Base-by-base conservation (phyloP, 1,140 invertebrate genomes). In the Musca domestica region DNA sequence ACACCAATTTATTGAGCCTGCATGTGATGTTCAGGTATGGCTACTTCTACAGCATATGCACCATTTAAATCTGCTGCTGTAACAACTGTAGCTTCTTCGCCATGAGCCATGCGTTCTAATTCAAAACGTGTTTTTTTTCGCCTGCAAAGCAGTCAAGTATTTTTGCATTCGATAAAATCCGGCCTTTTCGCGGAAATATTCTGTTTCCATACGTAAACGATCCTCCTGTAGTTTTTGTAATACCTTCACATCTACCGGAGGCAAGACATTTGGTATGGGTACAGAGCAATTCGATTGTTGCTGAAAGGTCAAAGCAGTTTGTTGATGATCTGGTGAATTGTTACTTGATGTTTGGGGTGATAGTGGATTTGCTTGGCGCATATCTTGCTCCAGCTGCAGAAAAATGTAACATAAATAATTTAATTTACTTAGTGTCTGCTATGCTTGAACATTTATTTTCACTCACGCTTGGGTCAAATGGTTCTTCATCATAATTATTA, bases 151-250 rank as follows among this genome's bases (percentile, higher is more conserved):
- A 6, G 71, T 72, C n/a, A 74, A 68, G 67, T 73, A 74, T 56
- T 76, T 76, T 70, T 76, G 75, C 75, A 76, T 76, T 9, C 75
- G 75, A 67, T 73, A 76, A 64, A 61, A 76, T 3, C 63, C 71
- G 15, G 75, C 75, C 47, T 76, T 76, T 63, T 76, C 74, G 3
- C 67, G 71, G 47, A 73, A 76, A 54, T 76, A 76, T 48, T 72
- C 70, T 0, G 74, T 71, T 67, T 76, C 73, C 69, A 75, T 73
- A 0, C 74, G 74, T 5, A 76, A 20, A 7, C 74, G 66, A 68
- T 76, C 71, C 54, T 76, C 75, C 17, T 73, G 73, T 0, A 76
- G 66, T 48, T 73, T 68, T 14, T 68, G 66, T 51, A 76, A 61
- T 1, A 48, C 56, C 12, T 66, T 61, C 7, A 17, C 27, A 49